Evolutionary conservation across 1,140 invertebrate genomes (phyloP), one percentile per base, ranked within the genome.

Genomic region (Euura lappo): DNA sequence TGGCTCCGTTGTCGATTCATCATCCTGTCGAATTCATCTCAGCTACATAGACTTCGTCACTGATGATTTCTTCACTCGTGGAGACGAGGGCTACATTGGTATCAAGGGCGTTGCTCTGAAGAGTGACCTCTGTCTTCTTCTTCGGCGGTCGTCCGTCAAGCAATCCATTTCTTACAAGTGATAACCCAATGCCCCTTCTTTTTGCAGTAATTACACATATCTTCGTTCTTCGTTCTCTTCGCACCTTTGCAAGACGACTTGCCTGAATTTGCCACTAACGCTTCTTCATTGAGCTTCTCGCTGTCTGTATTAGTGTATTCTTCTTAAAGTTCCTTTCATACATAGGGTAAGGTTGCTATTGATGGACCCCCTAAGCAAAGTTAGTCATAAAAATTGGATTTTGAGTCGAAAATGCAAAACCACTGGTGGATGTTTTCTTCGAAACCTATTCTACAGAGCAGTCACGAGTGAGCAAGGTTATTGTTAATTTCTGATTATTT

Each of bases 1-100:
- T 84, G 44, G 81, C 81, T 44, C 83, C 83, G 70, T 83, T 83
- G 68, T 83, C 76, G 51, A 83, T 73, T 75, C 75, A 79, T 82
- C 79, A 82, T 43, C 72, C 77, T 13, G 72, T 71, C 73, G 70
- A 42, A 76, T 77, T 76, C 8, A 46, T 43, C 65, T 78, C 76
- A 51, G 73, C 28, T 2, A 44, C 68, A 68, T 65, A 72, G 44
- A 65, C 68, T 67, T 77, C 76, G 13, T 77, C 74, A 65, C 73
- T 73, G 28, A 28, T 28, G 44, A 65, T 70, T 67, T 77, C 76
- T 43, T 77, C 74, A 65, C 73, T 73, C 28, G 28, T 28, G 51
- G 75, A 72, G 13, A 78, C 46, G 10, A 80, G 73, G 47, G 73
- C 73, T n/a, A 75, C 71, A 67, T 69, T 73, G 6, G 69, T 77